phyloP scores from a whole-genome alignment of 2,113 vertebrate species.

The Syngnathus typhle region DNA sequence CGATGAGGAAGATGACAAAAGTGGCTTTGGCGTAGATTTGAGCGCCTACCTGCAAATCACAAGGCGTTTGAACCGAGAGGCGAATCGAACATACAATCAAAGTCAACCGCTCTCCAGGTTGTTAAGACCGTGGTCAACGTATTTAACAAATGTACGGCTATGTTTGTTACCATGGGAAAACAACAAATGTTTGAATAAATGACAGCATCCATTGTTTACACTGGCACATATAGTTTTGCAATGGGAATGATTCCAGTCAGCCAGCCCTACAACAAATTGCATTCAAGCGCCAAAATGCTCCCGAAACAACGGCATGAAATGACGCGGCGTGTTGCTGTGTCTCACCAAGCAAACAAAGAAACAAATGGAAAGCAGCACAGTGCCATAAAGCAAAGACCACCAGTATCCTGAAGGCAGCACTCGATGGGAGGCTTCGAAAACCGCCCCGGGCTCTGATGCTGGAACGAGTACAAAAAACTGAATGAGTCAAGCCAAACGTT shows the following conservation, averaged over 20 bases:
- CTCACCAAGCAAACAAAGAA: slow-evolving; percentile 79
- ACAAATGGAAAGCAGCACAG: slow-evolving; percentile 75
- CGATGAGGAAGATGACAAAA: slow-evolving; percentile 81
- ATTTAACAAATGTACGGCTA: background rate
- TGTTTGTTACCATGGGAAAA: background rate
- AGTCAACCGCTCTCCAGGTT: background rate
- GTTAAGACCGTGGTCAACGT: background rate
- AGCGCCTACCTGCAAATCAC: slow-evolving; percentile 69
- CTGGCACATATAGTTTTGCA: background rate
- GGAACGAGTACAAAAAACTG: background rate
- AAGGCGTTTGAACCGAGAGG: slow-evolving; percentile 1
- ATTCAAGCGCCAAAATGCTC: background rate
- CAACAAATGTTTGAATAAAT: background rate
- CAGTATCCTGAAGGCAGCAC: slow-evolving; percentile 79
- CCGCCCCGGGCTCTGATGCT: slow-evolving; percentile 28
- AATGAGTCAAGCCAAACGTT: background rate
- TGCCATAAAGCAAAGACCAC: slow-evolving; percentile 79
- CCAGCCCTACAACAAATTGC: no score
- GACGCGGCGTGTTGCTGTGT: background rate
- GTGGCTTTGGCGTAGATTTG: slow-evolving; percentile 82
- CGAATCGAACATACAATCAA: background rate
- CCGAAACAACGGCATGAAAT: background rate
- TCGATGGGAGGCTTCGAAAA: slow-evolving; percentile 16
- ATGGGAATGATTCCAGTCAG: background rate
- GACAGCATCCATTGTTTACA: background rate